phyloP scores from a whole-genome alignment of 2,113 vertebrate genomes.

The Sardina pilchardus region DNA sequence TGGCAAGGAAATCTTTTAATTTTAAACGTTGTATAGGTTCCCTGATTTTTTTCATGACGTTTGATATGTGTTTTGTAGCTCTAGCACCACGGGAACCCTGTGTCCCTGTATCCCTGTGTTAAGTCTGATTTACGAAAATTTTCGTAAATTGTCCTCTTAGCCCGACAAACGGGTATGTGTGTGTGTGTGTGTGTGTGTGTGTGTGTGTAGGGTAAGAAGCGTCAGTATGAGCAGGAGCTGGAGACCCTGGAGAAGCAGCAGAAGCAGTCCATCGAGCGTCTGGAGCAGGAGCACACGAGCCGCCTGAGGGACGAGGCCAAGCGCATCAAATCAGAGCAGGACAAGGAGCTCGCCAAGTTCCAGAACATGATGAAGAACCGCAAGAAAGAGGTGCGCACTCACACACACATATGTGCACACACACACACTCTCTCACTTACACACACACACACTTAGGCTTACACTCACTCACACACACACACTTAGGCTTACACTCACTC shows the following conservation, averaged over 20 bases:
- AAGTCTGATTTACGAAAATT: too few relatives aligned
- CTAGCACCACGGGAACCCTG: too few relatives aligned
- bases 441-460: background rate
- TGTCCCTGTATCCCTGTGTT: too few relatives aligned
- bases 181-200: background rate
- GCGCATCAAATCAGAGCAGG: constrained; percentile 95
- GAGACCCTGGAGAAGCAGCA: constrained; percentile 96
- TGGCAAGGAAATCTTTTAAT: too few relatives aligned
- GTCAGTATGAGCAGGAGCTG: constrained; percentile 95
- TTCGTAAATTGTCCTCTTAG: too few relatives aligned
- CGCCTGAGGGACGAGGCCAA: constrained; percentile 94
- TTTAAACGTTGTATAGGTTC: too few relatives aligned
- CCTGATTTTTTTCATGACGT: too few relatives aligned
- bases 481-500: background rate
- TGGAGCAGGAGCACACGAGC: constrained; percentile 96
- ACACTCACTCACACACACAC: background rate
- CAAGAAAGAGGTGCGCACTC: constrained; percentile 87
- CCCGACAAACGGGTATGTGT: too few relatives aligned
- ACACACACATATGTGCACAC: constrained; percentile 5
- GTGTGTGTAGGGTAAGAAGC: constrained; percentile 73
- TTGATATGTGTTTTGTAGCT: too few relatives aligned
- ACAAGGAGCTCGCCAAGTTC: constrained; percentile 92
- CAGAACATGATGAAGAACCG: constrained; percentile 92
- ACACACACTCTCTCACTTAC: background rate
- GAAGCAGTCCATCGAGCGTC: constrained; percentile 94